Evolutionary conservation across 2,888 invertebrate species (phyloP).

Genomic region (Hemistola chrysoprasaria): DNA sequence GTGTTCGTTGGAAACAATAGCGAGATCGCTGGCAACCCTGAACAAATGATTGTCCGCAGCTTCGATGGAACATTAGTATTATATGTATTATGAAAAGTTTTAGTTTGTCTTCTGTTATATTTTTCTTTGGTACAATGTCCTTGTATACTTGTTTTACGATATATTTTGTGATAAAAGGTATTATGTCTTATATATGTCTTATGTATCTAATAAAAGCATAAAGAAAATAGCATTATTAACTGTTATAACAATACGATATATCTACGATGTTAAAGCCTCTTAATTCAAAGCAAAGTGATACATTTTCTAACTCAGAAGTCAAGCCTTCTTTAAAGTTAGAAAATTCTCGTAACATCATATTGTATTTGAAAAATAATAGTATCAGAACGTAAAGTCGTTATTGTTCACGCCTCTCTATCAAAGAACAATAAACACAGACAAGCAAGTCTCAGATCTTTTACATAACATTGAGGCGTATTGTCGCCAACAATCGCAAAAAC

Average conservation of each 20-base stretch:
- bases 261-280: no score
- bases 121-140: neutral
- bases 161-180: no score
- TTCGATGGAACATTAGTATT: conserved; percentile 36
- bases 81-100: conserved; percentile 31
- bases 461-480: conserved; percentile 53
- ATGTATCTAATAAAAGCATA: neutral
- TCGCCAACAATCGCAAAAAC: conserved; percentile 68
- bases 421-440: conserved; percentile 34
- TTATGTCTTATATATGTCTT: neutral
- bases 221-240: no score
- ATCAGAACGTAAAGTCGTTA: conserved; percentile 6
- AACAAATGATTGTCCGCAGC: conserved; percentile 53
- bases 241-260: no score
- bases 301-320: no score
- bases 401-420: conserved; percentile 21
- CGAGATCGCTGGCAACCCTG: conserved; percentile 55
- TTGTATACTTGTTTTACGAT: no score
- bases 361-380: no score
- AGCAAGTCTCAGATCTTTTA: conserved; percentile 41
- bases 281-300: no score
- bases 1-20: conserved; percentile 55
- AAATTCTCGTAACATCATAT: no score
- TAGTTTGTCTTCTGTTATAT: conserved; percentile 23
- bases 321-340: no score